These are phyloP conservation scores for Acronicta alni DNA, from an alignment of 2,888 invertebrate species.

Conservation along the genomic window DNA sequence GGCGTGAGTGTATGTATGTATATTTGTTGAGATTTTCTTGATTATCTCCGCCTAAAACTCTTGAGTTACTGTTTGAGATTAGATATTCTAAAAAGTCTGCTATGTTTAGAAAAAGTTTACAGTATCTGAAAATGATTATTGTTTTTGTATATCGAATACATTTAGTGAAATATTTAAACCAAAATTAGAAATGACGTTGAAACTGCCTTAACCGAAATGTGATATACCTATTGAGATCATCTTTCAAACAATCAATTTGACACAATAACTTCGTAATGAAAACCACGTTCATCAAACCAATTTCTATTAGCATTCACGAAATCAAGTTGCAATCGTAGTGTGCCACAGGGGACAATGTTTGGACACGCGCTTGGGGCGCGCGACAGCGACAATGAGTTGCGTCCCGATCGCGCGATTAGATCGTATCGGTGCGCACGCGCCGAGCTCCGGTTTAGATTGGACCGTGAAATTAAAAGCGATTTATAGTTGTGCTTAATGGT, in stretches of 20 bases:
- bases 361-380: constrained; percentile 72
- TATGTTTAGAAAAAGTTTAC: too few species aligned
- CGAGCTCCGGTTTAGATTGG: constrained; percentile 69
- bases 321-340: constrained; percentile 40
- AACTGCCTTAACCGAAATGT: not conserved
- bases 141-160: too few species aligned
- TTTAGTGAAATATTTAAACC: too few species aligned
- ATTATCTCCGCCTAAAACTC: too few species aligned
- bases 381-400: constrained; percentile 78
- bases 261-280: constrained; percentile 25
- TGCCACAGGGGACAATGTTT: constrained; percentile 74
- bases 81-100: too few species aligned
- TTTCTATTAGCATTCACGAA: constrained; percentile 39
- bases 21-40: too few species aligned
- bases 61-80: too few species aligned
- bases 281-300: constrained; percentile 41
- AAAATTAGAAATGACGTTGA: too few species aligned
- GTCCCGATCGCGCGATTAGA: constrained; percentile 78
- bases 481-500: constrained; percentile 70
- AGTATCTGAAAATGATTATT: too few species aligned
- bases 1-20: too few species aligned
- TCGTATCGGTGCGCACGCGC: constrained; percentile 80
- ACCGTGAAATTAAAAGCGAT: constrained; percentile 78
- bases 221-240: constrained; percentile 10
- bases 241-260: constrained; percentile 25